Evolutionary conservation across 1,140 invertebrate genomes (phyloP).

Genomic region (Drosophila mayri): DNA sequence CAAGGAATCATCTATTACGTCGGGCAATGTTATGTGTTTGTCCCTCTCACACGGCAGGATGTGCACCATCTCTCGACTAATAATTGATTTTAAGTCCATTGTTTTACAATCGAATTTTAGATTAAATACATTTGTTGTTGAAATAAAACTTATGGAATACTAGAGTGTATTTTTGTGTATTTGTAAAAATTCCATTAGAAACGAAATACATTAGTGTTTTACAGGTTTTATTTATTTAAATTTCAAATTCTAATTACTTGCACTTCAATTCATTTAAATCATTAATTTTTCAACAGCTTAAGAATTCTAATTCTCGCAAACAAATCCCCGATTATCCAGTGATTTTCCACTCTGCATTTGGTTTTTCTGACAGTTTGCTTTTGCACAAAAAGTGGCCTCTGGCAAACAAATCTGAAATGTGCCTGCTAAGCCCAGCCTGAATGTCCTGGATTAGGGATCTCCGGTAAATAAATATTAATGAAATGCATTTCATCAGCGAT

Average conservation of each 20-base stretch:
- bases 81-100: slow-evolving; percentile 13
- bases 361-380: slow-evolving; percentile 13
- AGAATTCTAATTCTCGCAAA: not conserved
- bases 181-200: too few species aligned
- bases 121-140: not conserved
- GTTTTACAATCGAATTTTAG: not conserved
- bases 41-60: slow-evolving; percentile 27
- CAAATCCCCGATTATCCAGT: slow-evolving; percentile 13
- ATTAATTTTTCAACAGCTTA: not conserved
- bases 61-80: slow-evolving; percentile 50
- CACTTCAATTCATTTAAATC: not conserved
- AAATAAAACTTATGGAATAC: not conserved
- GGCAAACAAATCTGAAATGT: slow-evolving; percentile 3
- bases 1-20: slow-evolving; percentile 1
- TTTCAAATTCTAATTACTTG: not conserved
- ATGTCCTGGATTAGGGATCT: slow-evolving; percentile 1
- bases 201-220: too few species aligned
- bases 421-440: not conserved
- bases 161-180: not conserved
- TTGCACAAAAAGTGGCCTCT: slow-evolving; percentile 2
- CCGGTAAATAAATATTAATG: slow-evolving; percentile 63
- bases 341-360: slow-evolving; percentile 3
- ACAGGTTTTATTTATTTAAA: not conserved
- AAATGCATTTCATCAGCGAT: slow-evolving; percentile 63
- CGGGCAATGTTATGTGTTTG: slow-evolving; percentile 17